These are phyloP conservation scores for Calycopis cecrops DNA, from an alignment of 1,140 invertebrate species.

Conservation along the genomic window DNA sequence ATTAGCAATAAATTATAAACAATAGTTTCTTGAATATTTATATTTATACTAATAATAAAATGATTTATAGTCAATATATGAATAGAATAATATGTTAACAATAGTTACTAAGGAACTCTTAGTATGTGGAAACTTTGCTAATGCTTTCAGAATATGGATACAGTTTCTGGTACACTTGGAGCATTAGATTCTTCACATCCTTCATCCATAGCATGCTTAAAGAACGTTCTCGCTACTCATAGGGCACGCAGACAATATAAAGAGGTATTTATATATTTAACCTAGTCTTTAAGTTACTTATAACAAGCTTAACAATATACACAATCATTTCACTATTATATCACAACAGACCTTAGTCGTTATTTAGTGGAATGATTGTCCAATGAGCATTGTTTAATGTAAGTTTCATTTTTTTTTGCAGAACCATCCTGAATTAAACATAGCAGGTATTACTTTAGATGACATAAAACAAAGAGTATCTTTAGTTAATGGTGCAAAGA, in stretches of 20 bases:
- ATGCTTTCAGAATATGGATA: slow-evolving; percentile 47
- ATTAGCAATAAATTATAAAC: too few species aligned
- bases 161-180: slow-evolving; percentile 58
- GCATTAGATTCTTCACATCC: slow-evolving; percentile 42
- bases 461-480: slow-evolving; percentile 65
- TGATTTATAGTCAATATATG: too few species aligned
- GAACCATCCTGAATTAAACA: slow-evolving; percentile 67
- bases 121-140: too few species aligned
- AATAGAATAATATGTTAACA: too few species aligned
- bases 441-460: slow-evolving; percentile 61
- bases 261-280: slow-evolving; percentile 45
- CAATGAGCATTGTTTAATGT: slow-evolving; percentile 7
- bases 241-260: slow-evolving; percentile 52
- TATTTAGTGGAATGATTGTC: not conserved
- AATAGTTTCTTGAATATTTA: too few species aligned
- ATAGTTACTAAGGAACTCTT: too few species aligned
- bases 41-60: too few species aligned
- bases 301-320: not conserved
- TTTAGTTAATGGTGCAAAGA: slow-evolving; percentile 60
- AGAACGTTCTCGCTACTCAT: slow-evolving; percentile 56
- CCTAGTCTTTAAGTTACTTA: not conserved
- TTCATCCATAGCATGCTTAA: slow-evolving; percentile 54
- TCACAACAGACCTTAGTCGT: too few species aligned
- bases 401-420: slow-evolving; percentile 33
- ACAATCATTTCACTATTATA: too few species aligned